Evolutionary conservation across 2,888 invertebrate genomes (phyloP).

Genomic region (Argynnis bischoffii): DNA sequence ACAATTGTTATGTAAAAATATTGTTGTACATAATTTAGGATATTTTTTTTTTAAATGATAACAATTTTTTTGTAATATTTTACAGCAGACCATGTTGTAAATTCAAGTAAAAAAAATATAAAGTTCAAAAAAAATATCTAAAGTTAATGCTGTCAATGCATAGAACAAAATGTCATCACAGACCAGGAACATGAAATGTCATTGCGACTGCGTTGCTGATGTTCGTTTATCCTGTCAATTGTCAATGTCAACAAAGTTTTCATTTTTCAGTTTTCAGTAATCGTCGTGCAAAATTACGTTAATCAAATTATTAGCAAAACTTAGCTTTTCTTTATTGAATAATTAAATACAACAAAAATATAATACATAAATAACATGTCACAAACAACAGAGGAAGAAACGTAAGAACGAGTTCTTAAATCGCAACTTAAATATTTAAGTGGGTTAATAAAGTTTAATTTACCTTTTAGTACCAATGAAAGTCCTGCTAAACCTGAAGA

Average conservation of each 20-base stretch:
- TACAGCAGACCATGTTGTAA: too few species aligned
- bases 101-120: too few species aligned
- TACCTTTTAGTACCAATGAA: constrained; percentile 42
- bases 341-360: not conserved
- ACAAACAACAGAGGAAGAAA: constrained; percentile 14
- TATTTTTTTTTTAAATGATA: too few species aligned
- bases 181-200: too few species aligned
- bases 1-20: too few species aligned
- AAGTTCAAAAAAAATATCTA: too few species aligned
- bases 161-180: too few species aligned
- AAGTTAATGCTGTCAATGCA: too few species aligned
- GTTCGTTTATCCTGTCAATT: too few species aligned
- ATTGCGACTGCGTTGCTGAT: too few species aligned
- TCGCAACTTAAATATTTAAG: not conserved
- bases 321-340: not conserved
- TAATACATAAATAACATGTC: constrained; percentile 20
- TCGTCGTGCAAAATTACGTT: not conserved
- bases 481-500: constrained; percentile 51
- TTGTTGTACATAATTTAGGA: too few species aligned
- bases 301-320: not conserved
- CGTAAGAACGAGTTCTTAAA: constrained; percentile 4
- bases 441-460: not conserved
- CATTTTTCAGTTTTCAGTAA: not conserved
- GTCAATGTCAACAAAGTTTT: not conserved
- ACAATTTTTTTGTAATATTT: too few species aligned